These are phyloP conservation scores for Anguilla marmorata DNA, from an alignment of 2,797 vertebrate species.

Conservation along the genomic window DNA sequence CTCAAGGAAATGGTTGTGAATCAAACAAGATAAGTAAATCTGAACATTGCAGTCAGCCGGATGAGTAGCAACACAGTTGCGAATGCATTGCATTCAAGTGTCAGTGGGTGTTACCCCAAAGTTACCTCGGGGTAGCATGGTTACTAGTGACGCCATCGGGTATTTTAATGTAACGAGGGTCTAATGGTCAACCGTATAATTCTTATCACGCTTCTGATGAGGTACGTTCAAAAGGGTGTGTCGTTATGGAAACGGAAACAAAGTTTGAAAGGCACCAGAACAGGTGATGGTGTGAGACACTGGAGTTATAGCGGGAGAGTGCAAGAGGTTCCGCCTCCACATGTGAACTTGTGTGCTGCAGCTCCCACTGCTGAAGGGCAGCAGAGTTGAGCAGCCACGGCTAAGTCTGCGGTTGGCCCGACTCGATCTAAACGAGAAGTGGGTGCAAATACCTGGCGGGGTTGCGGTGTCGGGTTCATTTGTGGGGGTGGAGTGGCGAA, in stretches of 20 bases:
- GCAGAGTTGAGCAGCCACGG: not conserved
- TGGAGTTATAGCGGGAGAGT: not conserved
- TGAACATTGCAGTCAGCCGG: not conserved
- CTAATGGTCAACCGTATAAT: not conserved
- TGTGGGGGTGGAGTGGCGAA: constrained; percentile 87
- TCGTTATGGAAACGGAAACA: not conserved
- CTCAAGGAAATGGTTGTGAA: not conserved
- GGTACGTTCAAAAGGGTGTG: not conserved
- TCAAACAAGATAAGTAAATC: not conserved
- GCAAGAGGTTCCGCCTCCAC: not conserved
- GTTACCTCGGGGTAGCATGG: not conserved
- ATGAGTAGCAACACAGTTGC: not conserved
- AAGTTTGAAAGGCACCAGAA: not conserved
- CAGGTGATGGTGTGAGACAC: not conserved
- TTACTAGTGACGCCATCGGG: not conserved
- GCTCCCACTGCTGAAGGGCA: not conserved
- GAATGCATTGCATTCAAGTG: not conserved
- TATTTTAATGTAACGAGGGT: not conserved
- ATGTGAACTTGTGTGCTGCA: not conserved
- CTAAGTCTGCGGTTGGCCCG: not conserved
- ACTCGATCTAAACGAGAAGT: not conserved
- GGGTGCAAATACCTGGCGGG: constrained; percentile 81
- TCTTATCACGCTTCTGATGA: not conserved
- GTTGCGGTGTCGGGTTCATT: constrained; percentile 95
- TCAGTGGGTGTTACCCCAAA: not conserved